These are phyloP conservation scores for Lethrus apterus DNA, from an alignment of 1,140 invertebrate species.

Conservation along the genomic window DNA sequence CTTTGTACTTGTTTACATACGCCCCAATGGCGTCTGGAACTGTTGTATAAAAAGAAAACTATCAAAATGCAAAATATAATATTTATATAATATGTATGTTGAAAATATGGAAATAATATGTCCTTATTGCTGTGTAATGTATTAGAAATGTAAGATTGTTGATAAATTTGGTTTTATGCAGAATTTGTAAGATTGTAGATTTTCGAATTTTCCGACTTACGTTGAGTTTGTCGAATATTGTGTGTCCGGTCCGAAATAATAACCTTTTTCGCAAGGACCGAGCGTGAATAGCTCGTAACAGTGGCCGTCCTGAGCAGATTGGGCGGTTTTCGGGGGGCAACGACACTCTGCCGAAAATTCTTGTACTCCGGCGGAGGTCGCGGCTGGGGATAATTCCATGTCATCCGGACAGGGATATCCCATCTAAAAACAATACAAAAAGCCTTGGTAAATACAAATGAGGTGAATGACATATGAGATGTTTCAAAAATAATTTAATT, in stretches of 20 bases:
- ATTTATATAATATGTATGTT: conserved; percentile 1
- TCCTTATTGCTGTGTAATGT: too few species aligned
- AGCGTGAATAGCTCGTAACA: conserved; percentile 64
- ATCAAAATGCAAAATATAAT: neutral
- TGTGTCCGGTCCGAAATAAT: conserved; percentile 61
- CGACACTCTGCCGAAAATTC: conserved; percentile 63
- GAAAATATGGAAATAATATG: too few species aligned
- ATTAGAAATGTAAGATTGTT: too few species aligned
- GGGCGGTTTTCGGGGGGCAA: conserved; percentile 68
- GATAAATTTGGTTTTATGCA: too few species aligned
- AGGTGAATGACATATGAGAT: conserved; percentile 9
- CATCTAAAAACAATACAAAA: conserved; percentile 43
- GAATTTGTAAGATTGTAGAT: too few species aligned
- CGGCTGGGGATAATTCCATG: conserved; percentile 66
- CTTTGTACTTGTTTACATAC: conserved; percentile 55
- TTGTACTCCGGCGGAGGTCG: conserved; percentile 43
- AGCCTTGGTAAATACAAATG: conserved; percentile 1
- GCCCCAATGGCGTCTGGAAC: conserved; percentile 50
- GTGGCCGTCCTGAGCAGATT: conserved; percentile 46
- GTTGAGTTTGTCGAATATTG: conserved; percentile 25
- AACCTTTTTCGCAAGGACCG: conserved; percentile 61
- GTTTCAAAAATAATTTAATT: too few species aligned
- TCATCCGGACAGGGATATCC: conserved; percentile 73
- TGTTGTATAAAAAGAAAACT: neutral
- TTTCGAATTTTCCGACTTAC: conserved; percentile 19